Conservation (phyloP, 2,797 vertebrate genomes). For the Leucoraja ocellata region DNA sequence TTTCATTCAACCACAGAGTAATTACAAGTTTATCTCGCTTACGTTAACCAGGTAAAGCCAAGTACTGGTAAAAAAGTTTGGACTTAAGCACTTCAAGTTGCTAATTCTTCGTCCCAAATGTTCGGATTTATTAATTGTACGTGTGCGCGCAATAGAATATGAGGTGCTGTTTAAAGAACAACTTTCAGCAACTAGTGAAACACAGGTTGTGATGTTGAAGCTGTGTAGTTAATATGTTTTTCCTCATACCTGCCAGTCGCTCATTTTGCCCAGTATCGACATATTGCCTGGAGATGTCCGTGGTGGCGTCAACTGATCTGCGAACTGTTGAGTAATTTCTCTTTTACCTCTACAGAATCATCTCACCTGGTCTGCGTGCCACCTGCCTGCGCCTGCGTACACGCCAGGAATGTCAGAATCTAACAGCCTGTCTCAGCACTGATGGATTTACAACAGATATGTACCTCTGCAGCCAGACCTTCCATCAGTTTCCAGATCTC, state of each 20-base stretch:
- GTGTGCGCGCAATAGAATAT: not conserved
- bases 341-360: slow-evolving; percentile 75
- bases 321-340: slow-evolving; percentile 71
- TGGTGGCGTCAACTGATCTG: slow-evolving; percentile 59
- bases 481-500: slow-evolving; percentile 47
- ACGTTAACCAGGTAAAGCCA: not conserved
- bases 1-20: not conserved
- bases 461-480: slow-evolving; percentile 43
- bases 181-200: not conserved
- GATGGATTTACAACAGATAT: slow-evolving; percentile 56
- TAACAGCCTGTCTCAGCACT: slow-evolving; percentile 52
- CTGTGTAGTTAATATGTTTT: slow-evolving; percentile 49
- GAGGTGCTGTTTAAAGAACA: not conserved
- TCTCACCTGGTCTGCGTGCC: slow-evolving; percentile 82
- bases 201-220: slow-evolving; percentile 1
- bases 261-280: slow-evolving; percentile 91
- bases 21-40: not conserved
- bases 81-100: not conserved
- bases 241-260: slow-evolving; percentile 87
- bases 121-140: not conserved
- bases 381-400: slow-evolving; percentile 87
- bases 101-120: not conserved
- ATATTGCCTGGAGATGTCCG: slow-evolving; percentile 66
- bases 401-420: slow-evolving; percentile 59
- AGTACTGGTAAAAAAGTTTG: slow-evolving; percentile 5